A percentile compares a stretch with the other conserved stretches of the same genome.
Evolutionary conservation across 2,888 invertebrate species (phyloP).

Genomic region (Argyra leucocephala): DNA sequence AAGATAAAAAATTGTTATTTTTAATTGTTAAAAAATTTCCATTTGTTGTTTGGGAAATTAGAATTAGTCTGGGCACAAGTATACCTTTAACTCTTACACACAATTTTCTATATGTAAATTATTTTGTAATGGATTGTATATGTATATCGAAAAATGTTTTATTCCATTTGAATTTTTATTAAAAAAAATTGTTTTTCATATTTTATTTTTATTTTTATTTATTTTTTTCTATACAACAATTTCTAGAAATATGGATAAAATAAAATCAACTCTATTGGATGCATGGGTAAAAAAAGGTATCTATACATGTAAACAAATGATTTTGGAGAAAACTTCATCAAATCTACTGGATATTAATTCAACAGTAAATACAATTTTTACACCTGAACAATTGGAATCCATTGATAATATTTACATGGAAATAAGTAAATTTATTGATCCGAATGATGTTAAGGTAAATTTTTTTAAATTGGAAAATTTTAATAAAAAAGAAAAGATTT

Average conservation of each 20-base stretch:
- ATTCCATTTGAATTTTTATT: not conserved
- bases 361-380: slow-evolving; percentile 3
- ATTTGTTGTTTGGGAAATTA: too few species aligned
- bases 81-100: too few species aligned
- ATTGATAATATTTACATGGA: slow-evolving; percentile 57
- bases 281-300: slow-evolving; percentile 67
- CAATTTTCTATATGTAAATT: too few species aligned
- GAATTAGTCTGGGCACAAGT: too few species aligned
- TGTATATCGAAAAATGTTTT: too few species aligned
- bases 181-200: not conserved
- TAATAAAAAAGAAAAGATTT: too few species aligned
- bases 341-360: slow-evolving; percentile 10
- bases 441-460: slow-evolving; percentile 64
- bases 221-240: slow-evolving; percentile 15
- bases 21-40: too few species aligned
- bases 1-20: too few species aligned
- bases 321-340: slow-evolving; percentile 32
- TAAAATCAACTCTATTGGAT: slow-evolving; percentile 69
- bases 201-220: not conserved
- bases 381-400: slow-evolving; percentile 46
- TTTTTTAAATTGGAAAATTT: not conserved
- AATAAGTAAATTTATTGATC: slow-evolving; percentile 71
- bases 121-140: too few species aligned
- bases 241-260: slow-evolving; percentile 75
- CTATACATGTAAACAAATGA: slow-evolving; percentile 55